Percentiles rank a stretch among this genome's conserved stretches.
These are phyloP conservation scores for Chaetorhynchus papuensis DNA, from an alignment of 2,113 vertebrate genomes.

Conservation along the genomic window DNA sequence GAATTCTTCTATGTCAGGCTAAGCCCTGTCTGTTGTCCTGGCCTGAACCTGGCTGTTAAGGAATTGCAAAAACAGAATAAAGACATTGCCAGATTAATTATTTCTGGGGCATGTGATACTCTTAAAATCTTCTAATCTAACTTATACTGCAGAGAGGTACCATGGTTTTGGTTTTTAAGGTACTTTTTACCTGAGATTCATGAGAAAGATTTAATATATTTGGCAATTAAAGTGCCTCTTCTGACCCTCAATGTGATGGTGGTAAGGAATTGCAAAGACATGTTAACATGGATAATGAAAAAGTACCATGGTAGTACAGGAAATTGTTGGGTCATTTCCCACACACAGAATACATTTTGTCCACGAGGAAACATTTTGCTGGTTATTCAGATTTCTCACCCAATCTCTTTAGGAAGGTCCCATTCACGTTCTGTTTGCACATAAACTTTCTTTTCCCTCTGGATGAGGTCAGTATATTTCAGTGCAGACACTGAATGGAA, in stretches of 20 bases:
- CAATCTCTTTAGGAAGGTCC: not conserved
- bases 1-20: not conserved
- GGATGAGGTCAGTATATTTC: not conserved
- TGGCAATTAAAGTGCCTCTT: not conserved
- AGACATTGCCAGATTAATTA: slow-evolving; percentile 9
- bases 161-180: rapidly evolving
- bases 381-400: not conserved
- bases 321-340: not conserved
- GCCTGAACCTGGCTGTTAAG: not conserved
- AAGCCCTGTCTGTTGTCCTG: slow-evolving; percentile 24
- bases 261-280: not conserved
- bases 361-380: not conserved
- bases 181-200: not conserved
- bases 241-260: not conserved
- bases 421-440: not conserved
- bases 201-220: not conserved
- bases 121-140: not conserved
- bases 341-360: rapidly evolving
- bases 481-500: not conserved
- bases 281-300: not conserved
- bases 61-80: slow-evolving; percentile 5
- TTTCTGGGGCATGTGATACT: not conserved
- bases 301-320: not conserved
- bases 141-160: not conserved
- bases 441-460: not conserved